Evolutionary conservation across 2,888 invertebrate species (phyloP), one percentile per base, ranked within the genome.

Genomic region (Chelonus formosanus): DNA sequence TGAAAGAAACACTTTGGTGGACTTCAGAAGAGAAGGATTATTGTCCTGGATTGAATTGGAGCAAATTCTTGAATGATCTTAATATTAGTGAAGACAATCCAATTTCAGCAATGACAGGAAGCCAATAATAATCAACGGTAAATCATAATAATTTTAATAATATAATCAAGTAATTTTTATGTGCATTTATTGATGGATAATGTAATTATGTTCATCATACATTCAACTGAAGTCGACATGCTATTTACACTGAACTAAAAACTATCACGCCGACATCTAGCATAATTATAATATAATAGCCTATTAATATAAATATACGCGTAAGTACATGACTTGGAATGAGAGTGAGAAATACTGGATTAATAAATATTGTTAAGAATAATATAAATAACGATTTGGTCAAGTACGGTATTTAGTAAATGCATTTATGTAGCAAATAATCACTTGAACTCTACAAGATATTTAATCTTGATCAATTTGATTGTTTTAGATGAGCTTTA

Each of bases 1-100:
- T 80, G 70, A 65, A 86, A 86, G 82, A 83, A 62, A 84, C 83
- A 50, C 73, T 87, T 48, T 85, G 85, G 82, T 86, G 86, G 85
- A 84, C 83, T 40, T 83, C 84, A 2, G 85, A 85, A 69, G 81
- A 76, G 63, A 82, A 83, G 50, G 84, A 85, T 3, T 67, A 35
- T 59, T 85, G 85, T 3, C 76, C 73, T 5, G 77, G 84, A 55
- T 85, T 88, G 60, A 84, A 87, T 74, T 87, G 87, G 87, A 84
- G 84, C 63, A 81, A 77, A 34, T 87, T 88, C 67, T 81, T 87
- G 68, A 85, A 85, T 70, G 84, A 84, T 68, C 78, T 88, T 47
- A 76, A 85, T 71, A 79, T 87, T 68, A 83, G 85, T 65, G 76
- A 80, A 3, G 74, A 79, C 36, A 73, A 72, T 56, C 60, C 57